Evolutionary conservation across 2,113 vertebrate species (phyloP).

Genomic region (Ictalurus furcatus): DNA sequence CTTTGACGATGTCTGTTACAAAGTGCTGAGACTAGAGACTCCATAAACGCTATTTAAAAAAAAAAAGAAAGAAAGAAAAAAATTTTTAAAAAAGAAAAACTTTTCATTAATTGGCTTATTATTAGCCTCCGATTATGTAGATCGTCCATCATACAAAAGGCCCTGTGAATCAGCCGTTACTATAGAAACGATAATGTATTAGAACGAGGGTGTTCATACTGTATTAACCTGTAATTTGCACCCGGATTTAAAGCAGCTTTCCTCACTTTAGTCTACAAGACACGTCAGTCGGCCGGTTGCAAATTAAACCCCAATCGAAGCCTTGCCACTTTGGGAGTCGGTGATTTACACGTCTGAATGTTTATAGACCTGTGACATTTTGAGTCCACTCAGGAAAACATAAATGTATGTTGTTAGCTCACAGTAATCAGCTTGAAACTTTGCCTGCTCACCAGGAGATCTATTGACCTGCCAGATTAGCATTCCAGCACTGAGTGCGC

Average conservation of each 20-base stretch:
- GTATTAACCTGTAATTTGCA: background rate
- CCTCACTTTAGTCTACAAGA: background rate
- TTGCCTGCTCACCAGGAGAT: background rate
- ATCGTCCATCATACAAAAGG: background rate
- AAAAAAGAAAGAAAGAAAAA: too few species aligned
- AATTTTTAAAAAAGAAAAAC: background rate
- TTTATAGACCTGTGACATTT: background rate
- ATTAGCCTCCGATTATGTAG: background rate
- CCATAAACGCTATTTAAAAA: too few species aligned
- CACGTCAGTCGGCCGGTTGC: background rate
- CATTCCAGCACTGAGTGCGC: background rate
- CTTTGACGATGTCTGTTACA: background rate
- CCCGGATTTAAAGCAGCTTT: background rate
- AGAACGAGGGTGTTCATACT: background rate
- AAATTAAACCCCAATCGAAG: background rate
- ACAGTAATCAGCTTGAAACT: constrained; percentile 11
- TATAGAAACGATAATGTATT: background rate
- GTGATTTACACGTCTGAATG: background rate
- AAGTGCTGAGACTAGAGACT: background rate
- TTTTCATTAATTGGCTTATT: background rate
- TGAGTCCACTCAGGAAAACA: background rate
- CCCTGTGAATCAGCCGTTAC: background rate
- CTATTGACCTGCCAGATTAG: constrained; percentile 13
- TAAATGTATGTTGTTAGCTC: constrained; percentile 6
- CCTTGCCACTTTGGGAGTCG: background rate